Conservation (phyloP, 2,888 invertebrate genomes). For the Nebria salina region DNA sequence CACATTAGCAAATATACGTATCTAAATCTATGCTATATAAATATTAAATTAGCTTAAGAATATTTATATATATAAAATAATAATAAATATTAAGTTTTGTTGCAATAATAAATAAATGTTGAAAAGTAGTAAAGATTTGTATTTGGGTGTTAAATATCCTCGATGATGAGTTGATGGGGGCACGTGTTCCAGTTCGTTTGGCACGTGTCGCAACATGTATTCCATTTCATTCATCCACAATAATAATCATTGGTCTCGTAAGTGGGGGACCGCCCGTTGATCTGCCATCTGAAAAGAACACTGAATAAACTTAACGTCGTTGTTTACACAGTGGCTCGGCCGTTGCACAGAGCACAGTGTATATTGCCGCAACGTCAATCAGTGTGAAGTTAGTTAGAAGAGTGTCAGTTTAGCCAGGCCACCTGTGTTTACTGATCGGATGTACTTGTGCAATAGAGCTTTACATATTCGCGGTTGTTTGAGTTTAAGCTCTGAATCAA, state of each 20-base stretch:
- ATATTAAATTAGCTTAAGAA: no score
- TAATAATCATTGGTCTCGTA: background rate
- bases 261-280: conserved; percentile 20
- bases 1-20: background rate
- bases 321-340: conserved; percentile 20
- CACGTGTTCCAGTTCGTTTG: conserved; percentile 18
- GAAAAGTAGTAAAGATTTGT: background rate
- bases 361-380: background rate
- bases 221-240: conserved; percentile 9
- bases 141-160: conserved; percentile 23
- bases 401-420: background rate
- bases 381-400: conserved; percentile 1
- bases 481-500: background rate
- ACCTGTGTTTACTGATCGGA: conserved; percentile 24
- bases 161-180: background rate
- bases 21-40: background rate
- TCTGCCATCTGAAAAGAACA: conserved; percentile 9
- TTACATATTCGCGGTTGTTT: background rate
- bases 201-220: conserved; percentile 22
- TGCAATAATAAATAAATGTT: no score
- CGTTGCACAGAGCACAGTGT: background rate
- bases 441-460: background rate
- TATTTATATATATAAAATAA: no score
- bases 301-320: conserved; percentile 18
- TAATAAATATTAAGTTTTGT: no score